Evolutionary conservation across 2,888 invertebrate genomes (phyloP).

Genomic region (Caprella mutica): DNA sequence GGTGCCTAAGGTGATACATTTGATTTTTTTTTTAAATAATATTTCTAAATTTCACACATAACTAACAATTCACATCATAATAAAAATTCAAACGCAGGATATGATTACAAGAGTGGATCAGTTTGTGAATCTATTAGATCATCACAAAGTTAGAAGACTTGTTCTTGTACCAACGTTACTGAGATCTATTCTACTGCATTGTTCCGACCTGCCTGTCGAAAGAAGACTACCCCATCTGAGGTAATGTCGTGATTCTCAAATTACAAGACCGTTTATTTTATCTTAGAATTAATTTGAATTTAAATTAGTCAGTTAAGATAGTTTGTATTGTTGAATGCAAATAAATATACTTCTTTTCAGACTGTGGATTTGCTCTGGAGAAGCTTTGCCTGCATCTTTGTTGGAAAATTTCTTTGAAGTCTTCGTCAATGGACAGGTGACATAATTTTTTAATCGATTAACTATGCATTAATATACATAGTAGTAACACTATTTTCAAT

Average conservation of each 20-base stretch:
- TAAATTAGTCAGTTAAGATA: too few relatives aligned
- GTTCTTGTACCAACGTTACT: constrained; percentile 74
- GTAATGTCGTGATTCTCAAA: neutral
- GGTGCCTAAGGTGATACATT: constrained; percentile 49
- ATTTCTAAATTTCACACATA: neutral
- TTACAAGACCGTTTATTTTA: neutral
- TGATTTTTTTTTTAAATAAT: neutral
- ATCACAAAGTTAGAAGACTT: constrained; percentile 63
- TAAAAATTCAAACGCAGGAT: constrained; percentile 47
- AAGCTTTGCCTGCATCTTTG: constrained; percentile 58
- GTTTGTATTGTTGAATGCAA: too few relatives aligned
- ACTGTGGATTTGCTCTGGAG: constrained; percentile 80
- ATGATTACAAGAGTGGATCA: constrained; percentile 56
- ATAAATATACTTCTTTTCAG: constrained; percentile 42
- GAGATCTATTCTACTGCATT: constrained; percentile 51
- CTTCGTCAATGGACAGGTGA: constrained; percentile 42
- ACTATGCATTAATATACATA: neutral
- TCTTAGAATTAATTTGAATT: too few relatives aligned
- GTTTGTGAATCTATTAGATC: constrained; percentile 55
- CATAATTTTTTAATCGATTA: neutral
- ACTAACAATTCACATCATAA: neutral
- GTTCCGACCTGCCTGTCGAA: constrained; percentile 3
- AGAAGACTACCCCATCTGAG: neutral
- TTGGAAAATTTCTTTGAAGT: constrained; percentile 63
- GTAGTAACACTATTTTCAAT: neutral